Evolutionary conservation across 2,888 invertebrate genomes (phyloP).

Genomic region (Lysandra bellargus): DNA sequence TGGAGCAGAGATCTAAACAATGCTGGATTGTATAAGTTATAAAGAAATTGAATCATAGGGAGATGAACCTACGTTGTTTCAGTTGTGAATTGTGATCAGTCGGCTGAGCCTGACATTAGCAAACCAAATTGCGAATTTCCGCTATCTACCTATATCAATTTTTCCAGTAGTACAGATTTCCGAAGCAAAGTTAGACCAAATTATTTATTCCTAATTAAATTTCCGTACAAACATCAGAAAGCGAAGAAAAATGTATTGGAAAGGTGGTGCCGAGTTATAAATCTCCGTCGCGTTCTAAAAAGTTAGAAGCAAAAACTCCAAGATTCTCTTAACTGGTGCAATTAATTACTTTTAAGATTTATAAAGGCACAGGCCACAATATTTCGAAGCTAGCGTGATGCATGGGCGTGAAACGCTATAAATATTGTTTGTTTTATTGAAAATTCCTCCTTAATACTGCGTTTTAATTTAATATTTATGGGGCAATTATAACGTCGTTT

Average conservation of each 20-base stretch:
- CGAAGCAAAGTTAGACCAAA: neutral
- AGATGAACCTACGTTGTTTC: too few relatives aligned
- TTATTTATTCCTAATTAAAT: neutral
- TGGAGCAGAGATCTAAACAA: neutral
- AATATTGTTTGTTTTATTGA: constrained; percentile 17
- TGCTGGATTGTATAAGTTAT: too few relatives aligned
- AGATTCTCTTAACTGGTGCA: neutral
- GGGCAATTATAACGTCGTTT: constrained; percentile 37
- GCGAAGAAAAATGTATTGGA: neutral
- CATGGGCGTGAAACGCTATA: constrained; percentile 25
- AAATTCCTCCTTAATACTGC: constrained; percentile 7
- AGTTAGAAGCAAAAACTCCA: neutral
- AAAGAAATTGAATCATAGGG: too few relatives aligned
- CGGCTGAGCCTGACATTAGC: neutral
- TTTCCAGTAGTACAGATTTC: neutral
- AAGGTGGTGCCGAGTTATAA: neutral
- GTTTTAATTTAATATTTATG: constrained; percentile 37
- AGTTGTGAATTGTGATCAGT: too few relatives aligned
- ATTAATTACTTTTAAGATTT: constrained; percentile 13
- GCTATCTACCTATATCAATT: neutral
- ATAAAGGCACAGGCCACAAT: neutral
- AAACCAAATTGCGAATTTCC: neutral
- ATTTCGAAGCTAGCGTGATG: neutral
- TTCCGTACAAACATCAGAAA: neutral
- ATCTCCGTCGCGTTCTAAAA: neutral